phyloP scores from a whole-genome alignment of 2,113 vertebrate species.

The Erythrocercus mccallii region DNA sequence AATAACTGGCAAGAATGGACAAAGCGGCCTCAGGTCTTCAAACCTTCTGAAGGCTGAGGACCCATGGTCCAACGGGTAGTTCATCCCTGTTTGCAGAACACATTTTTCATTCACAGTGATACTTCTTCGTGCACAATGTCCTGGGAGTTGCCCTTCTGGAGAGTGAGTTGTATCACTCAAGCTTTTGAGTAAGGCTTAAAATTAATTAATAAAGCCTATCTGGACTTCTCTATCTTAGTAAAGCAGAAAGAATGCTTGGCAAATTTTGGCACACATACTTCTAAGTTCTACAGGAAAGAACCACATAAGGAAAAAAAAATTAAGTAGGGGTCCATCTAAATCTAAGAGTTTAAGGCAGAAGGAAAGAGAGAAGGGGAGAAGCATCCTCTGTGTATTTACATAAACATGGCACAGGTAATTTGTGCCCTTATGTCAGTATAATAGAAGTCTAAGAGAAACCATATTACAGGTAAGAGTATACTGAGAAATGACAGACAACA shows the following conservation, averaged over 20 bases:
- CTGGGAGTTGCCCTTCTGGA: not conserved
- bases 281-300: not conserved
- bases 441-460: not conserved
- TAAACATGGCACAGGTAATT: not conserved
- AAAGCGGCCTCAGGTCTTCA: not conserved
- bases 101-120: not conserved
- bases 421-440: not conserved
- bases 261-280: not conserved
- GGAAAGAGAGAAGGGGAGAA: not conserved
- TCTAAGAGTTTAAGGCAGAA: not conserved
- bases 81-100: not conserved
- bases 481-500: not conserved
- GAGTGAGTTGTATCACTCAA: not conserved
- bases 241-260: not conserved
- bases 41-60: not conserved
- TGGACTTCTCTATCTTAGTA: not conserved
- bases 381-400: not conserved
- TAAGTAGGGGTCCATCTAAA: not conserved
- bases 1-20: not conserved
- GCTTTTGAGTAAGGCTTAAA: not conserved
- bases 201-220: not conserved
- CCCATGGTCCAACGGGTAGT: not conserved
- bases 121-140: accelerated
- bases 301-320: not conserved
- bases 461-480: not conserved